Evolutionary conservation across 1,140 invertebrate genomes (phyloP).

Genomic region (Drosophila tropicalis): DNA sequence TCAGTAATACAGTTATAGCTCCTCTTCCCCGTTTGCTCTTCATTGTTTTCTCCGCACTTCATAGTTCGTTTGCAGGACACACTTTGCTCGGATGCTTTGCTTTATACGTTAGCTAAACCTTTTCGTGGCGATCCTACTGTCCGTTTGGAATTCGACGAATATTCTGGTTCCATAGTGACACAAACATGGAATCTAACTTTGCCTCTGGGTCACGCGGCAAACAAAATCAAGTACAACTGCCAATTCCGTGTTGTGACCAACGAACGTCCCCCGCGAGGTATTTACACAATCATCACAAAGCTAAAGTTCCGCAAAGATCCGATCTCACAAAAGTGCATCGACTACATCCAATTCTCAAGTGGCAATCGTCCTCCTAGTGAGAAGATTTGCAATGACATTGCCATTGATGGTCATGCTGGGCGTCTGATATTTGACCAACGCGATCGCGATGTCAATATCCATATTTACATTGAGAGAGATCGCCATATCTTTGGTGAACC

Average conservation of each 20-base stretch:
- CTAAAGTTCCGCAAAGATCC: conserved; percentile 75
- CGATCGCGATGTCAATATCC: conserved; percentile 66
- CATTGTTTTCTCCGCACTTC: conserved; percentile 8
- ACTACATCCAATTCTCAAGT: conserved; percentile 74
- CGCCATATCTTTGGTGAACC: conserved; percentile 66
- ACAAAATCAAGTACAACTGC: conserved; percentile 80
- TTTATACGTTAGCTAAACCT: conserved; percentile 61
- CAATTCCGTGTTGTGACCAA: conserved; percentile 68
- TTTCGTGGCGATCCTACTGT: conserved; percentile 72
- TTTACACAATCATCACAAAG: conserved; percentile 74
- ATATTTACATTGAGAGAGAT: conserved; percentile 67
- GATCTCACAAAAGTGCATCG: conserved; percentile 64
- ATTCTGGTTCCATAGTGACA: conserved; percentile 74
- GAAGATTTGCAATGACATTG: conserved; percentile 69
- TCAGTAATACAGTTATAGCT: neutral
- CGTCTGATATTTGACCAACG: conserved; percentile 72
- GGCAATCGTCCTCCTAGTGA: conserved; percentile 74
- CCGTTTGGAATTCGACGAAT: conserved; percentile 69
- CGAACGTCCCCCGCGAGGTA: conserved; percentile 67
- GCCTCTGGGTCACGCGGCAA: conserved; percentile 58
- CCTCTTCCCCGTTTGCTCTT: conserved; percentile 36
- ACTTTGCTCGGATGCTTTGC: conserved; percentile 70
- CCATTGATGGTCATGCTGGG: conserved; percentile 63
- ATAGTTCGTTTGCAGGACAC: conserved; percentile 71
- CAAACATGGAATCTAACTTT: conserved; percentile 75